Base-by-base conservation (phyloP, 2,797 vertebrate genomes). In the Notoglanidium macrostoma region DNA sequence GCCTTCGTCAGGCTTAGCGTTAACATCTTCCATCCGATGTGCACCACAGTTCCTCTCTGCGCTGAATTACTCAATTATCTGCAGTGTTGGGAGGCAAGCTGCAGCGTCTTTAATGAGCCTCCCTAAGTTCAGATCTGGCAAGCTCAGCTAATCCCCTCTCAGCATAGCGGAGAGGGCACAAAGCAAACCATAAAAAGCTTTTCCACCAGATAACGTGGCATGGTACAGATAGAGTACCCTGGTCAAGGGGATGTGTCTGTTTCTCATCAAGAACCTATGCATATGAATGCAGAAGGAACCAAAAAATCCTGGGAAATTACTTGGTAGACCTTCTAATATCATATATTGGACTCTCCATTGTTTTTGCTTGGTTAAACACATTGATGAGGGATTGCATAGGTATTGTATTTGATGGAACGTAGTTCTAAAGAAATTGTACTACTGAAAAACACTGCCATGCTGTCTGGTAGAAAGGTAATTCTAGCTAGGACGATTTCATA, bases 61-160 rank as follows among this genome's bases (percentile, higher is more conserved):
- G 72, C 85, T 82, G 79, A 88, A 44, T 26, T 88, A 86, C 67
- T 73, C 51, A 70, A 81, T 90, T 88, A 81, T 74, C 11, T 74
- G 65, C 11, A 78, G 35, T 84, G 81, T 84, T 74, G 51, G 51
- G 21, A 65, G 19, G 32, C 51, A 44, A 67, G 14, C 87, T 85
- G 85, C 40, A 83, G 73, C 76, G 67, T 85, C 82, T 85, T 81
- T 88, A 86, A 88, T 76, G 85, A 82, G 85, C 73, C 59, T 84
- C 57, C 67, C 51, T 40, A 44, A 74, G 72, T 80, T 87, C 67
- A 82, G 59, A 32, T 82, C 65, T 88, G 73, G 21, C 77, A 81
- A 88, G 65, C 63, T 88, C 76, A 85, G 83, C 72, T 68, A 86
- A 85, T 76, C 84, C 84, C 84, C 40, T 32, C 57, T 59, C 70